Base-by-base conservation (phyloP, 2,797 vertebrate species). In the Dicrostonyx torquatus region DNA sequence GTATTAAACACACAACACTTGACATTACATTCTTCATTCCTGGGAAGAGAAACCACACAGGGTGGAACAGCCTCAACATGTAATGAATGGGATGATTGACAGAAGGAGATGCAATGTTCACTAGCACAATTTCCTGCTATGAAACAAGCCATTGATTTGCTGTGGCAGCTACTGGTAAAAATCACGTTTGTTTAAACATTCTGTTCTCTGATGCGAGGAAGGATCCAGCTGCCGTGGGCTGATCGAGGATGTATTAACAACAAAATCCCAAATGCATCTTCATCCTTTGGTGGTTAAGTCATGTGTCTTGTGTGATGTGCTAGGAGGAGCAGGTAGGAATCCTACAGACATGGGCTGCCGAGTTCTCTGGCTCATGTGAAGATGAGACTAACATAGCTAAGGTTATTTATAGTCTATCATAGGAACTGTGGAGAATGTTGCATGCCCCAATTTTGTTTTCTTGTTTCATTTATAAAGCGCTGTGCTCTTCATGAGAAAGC, bases 21-120 rank as follows among this genome's bases (percentile, higher is more conserved):
- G 90, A 94, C 75, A 77, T 95, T 87, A 86, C 94, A 87, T 95
- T 94, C 97, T 90, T 96, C 84, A 95, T 96, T 97, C 92, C 94
- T 87, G 77, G 80, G 92, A 97, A 93, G 97, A 48, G 95, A 95
- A 92, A 79, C 48, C 62, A 95, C 78, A 87, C 87, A 64, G 76
- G 66, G 95, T 68, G 79, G 72, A 96, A 93, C 72, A 95, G 91
- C 92, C 64, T 93, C 55, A 87, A 97, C 87, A 50, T 31, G 82
- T 48, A 94, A 96, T 43, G 87, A 96, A 70, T 37, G 13, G 26
- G 90, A 97, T 97, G 97, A 96, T 95, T 84, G 95, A 97, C 43
- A 72, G 77, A 91, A 97, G 87, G 93, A 68, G 91, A 96, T 91
- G 93, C 43, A 84, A 91, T 4, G 37, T 91, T 97, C 75, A 60